A percentile compares a stretch with the other conserved stretches of the same genome.
Conservation (phyloP, 2,888 invertebrate genomes). For the Mythimna loreyi region DNA sequence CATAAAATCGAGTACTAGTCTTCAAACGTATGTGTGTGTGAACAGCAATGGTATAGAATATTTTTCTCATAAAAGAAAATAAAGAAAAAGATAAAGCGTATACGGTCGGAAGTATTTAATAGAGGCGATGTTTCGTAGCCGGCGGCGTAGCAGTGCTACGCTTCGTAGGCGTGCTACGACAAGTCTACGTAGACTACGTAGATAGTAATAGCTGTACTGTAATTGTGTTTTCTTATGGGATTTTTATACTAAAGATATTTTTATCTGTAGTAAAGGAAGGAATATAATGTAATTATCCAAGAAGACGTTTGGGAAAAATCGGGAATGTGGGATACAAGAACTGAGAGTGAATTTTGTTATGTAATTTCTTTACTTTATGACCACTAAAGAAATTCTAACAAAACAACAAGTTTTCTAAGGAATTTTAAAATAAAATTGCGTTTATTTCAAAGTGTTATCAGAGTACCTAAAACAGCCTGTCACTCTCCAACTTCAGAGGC, state of each 20-base stretch:
- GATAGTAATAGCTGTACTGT: slow-evolving; percentile 45
- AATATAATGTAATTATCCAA: slow-evolving; percentile 16
- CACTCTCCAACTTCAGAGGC: slow-evolving; percentile 26
- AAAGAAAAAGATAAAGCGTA: slow-evolving; percentile 49
- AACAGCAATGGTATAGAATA: slow-evolving; percentile 42
- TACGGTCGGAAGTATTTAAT: slow-evolving; percentile 63
- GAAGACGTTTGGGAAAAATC: slow-evolving; percentile 3
- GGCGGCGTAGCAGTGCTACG: slow-evolving; percentile 62
- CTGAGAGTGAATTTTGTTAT: not conserved
- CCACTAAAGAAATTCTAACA: not conserved
- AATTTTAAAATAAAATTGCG: slow-evolving; percentile 5
- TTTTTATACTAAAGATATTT: slow-evolving; percentile 33
- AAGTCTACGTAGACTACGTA: slow-evolving; percentile 54
- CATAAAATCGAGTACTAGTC: slow-evolving; percentile 23
- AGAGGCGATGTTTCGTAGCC: slow-evolving; percentile 62
- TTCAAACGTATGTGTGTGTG: slow-evolving; percentile 11
- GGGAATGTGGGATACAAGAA: not conserved
- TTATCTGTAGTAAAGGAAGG: slow-evolving; percentile 16
- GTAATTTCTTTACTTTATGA: not conserved
- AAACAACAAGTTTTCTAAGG: not conserved
- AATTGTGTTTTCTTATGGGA: slow-evolving; percentile 51
- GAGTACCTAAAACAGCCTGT: slow-evolving; percentile 26
- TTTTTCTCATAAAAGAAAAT: slow-evolving; percentile 59
- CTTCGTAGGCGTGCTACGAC: slow-evolving; percentile 57
- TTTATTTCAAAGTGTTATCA: slow-evolving; percentile 24